Conservation (phyloP, 35 echinoderm and acorn worm genomes). For the Eucidaris tribuloides region DNA sequence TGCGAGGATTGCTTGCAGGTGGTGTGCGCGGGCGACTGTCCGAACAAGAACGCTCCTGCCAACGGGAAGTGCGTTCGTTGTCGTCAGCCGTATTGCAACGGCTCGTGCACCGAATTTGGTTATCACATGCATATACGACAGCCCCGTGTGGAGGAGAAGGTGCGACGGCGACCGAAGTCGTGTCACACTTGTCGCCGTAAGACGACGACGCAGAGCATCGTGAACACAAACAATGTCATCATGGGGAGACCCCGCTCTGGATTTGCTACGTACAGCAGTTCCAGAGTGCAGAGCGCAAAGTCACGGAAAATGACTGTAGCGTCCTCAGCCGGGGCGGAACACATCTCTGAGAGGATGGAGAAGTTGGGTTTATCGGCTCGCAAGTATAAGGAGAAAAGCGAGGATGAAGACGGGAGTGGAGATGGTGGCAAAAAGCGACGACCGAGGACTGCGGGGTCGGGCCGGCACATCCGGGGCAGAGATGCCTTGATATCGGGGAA, state of each 20-base stretch:
- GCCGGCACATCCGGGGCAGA: conserved; percentile 23
- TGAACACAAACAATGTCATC: conserved; percentile 78
- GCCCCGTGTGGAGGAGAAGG: conserved; percentile 32
- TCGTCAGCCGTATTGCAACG: conserved; percentile 62
- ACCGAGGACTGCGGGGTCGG: conserved; percentile 47
- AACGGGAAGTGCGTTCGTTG: conserved; percentile 55
- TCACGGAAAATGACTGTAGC: conserved; percentile 46
- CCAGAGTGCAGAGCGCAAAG: conserved; percentile 45
- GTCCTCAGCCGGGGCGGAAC: conserved; percentile 22
- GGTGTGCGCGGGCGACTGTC: conserved; percentile 81
- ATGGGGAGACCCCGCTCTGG: conserved; percentile 85
- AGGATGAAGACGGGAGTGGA: not conserved
- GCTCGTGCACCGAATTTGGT: conserved; percentile 81
- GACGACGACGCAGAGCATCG: conserved; percentile 14
- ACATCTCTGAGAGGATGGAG: conserved; percentile 44
- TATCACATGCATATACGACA: conserved; percentile 76
- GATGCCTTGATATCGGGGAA: conserved; percentile 82
- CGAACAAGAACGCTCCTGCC: not conserved
- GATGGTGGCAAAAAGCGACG: not conserved
- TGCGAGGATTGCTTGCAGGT: conserved; percentile 51
- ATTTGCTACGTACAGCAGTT: conserved; percentile 90
- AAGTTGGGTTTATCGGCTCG: conserved; percentile 51
- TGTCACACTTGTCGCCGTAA: conserved; percentile 60
- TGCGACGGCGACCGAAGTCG: conserved; percentile 64
- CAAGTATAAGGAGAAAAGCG: conserved; percentile 10